phyloP scores from a whole-genome alignment of 2,888 invertebrate species.

The Hybos culiciformis region DNA sequence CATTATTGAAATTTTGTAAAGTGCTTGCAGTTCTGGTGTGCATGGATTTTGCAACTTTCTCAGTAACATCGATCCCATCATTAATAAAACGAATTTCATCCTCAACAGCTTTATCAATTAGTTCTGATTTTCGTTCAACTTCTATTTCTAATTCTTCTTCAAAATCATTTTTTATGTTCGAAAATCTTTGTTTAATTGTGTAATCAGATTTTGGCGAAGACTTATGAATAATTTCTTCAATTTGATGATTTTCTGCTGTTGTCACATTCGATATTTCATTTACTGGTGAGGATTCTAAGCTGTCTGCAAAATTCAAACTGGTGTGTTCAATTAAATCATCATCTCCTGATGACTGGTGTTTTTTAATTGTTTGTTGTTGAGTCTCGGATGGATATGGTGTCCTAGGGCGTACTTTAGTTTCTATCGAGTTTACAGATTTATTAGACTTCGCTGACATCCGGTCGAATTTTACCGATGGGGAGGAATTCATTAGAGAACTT shows the following conservation, averaged over 20 bases:
- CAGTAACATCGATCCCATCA: constrained; percentile 33
- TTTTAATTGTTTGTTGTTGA: constrained; percentile 20
- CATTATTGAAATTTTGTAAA: not conserved
- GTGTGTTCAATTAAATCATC: constrained; percentile 25
- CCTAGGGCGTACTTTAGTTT: constrained; percentile 24
- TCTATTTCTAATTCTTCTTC: constrained; percentile 31
- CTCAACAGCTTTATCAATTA: constrained; percentile 26
- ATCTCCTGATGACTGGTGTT: constrained; percentile 7
- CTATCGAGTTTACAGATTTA: constrained; percentile 13
- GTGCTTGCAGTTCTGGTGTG: not conserved
- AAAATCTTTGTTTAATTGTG: constrained; percentile 4
- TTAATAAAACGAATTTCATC: constrained; percentile 35
- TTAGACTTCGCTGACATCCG: constrained; percentile 13
- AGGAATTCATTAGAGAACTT: constrained; percentile 18
- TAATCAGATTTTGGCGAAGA: constrained; percentile 1
- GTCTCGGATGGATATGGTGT: constrained; percentile 31
- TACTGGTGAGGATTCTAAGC: constrained; percentile 24
- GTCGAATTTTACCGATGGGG: constrained; percentile 20
- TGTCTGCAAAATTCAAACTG: constrained; percentile 24
- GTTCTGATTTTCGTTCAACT: constrained; percentile 28
- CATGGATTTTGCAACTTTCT: constrained; percentile 18
- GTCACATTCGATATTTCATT: constrained; percentile 3
- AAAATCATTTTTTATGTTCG: constrained; percentile 20
- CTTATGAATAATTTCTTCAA: not conserved
- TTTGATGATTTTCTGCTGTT: constrained; percentile 8